Conservation (phyloP, 2,797 vertebrate genomes). For the Chaenodraco wilsoni region DNA sequence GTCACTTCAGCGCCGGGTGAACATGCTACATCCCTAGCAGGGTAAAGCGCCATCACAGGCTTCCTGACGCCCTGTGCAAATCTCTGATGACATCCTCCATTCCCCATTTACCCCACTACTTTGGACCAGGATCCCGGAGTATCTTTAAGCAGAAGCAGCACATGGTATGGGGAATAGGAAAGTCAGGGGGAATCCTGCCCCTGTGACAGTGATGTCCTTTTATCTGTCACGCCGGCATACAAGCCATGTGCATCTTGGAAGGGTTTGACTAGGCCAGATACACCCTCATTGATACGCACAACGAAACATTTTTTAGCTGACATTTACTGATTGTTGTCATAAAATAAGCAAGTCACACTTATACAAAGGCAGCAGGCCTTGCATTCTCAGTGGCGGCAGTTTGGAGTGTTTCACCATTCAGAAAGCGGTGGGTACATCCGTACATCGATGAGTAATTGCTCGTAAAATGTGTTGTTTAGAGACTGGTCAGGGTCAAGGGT, state of each 20-base stretch:
- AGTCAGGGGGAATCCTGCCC: conserved; percentile 55
- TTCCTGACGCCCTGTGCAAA: conserved; percentile 67
- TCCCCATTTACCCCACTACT: conserved; percentile 54
- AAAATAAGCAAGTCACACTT: conserved; percentile 13
- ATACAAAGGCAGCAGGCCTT: conserved; percentile 5
- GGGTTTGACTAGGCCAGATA: conserved; percentile 16
- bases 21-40: conserved; percentile 75
- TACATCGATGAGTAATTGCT: conserved; percentile 69
- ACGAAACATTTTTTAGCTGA: conserved; percentile 20
- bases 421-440: conserved; percentile 42
- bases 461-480: conserved; percentile 73
- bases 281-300: conserved; percentile 48
- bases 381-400: conserved; percentile 3
- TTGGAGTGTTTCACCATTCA: conserved; percentile 35
- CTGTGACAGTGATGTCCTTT: conserved; percentile 72
- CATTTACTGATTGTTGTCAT: conserved; percentile 14
- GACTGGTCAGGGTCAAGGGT: conserved; percentile 78
- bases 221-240: conserved; percentile 64
- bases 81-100: conserved; percentile 74
- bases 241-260: conserved; percentile 30
- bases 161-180: conserved; percentile 35
- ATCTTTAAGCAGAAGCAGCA: conserved; percentile 37
- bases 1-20: conserved; percentile 79
- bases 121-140: conserved; percentile 46
- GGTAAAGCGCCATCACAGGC: conserved; percentile 68